These are phyloP conservation scores for Trichopoda pennipes DNA, from an alignment of 2,888 invertebrate genomes.

Conservation along the genomic window DNA sequence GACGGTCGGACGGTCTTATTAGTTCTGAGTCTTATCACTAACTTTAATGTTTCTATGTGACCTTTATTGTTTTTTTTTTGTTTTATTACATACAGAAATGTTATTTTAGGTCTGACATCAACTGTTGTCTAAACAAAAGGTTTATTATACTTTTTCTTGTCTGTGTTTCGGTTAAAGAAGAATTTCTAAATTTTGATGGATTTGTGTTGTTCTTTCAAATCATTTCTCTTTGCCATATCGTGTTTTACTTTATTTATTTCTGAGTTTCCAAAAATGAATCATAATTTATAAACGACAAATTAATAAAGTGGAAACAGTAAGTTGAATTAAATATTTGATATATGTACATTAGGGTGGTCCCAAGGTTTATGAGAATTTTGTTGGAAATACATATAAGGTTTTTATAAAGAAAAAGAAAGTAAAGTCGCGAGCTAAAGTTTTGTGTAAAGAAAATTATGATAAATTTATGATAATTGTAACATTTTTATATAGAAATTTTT, in stretches of 20 bases:
- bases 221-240: conserved; percentile 20
- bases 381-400: no score
- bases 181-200: conserved; percentile 56
- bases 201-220: conserved; percentile 23
- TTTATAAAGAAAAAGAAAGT: no score
- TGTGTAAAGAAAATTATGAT: no score
- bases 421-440: no score
- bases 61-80: conserved; percentile 18
- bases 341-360: no score
- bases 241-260: conserved; percentile 3
- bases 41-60: conserved; percentile 23
- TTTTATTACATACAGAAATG: conserved; percentile 20
- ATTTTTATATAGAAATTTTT: no score
- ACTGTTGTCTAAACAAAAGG: conserved; percentile 36
- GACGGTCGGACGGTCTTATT: not conserved
- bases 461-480: no score
- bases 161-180: conserved; percentile 32
- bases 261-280: not conserved
- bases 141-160: conserved; percentile 42
- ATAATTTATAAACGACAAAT: no score
- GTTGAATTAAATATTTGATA: no score
- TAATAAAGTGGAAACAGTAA: no score
- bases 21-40: conserved; percentile 20
- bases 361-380: no score
- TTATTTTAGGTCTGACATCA: conserved; percentile 42